These are phyloP conservation scores for Criorhina ranunculi DNA, from an alignment of 2,888 invertebrate species.

Conservation along the genomic window DNA sequence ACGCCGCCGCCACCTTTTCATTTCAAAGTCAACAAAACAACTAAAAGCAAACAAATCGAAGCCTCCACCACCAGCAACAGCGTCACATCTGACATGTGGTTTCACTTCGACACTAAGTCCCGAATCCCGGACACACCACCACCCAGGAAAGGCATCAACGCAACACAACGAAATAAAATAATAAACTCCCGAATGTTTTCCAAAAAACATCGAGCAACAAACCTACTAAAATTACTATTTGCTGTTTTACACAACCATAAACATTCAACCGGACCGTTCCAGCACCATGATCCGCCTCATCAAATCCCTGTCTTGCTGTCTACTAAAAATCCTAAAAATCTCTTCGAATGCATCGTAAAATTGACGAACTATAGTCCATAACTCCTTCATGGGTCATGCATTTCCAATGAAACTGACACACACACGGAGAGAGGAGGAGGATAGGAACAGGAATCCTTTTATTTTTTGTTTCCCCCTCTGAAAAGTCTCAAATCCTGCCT, in stretches of 20 bases:
- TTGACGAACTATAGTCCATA: conserved; percentile 67
- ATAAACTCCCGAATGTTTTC: conserved; percentile 39
- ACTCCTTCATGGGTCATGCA: conserved; percentile 62
- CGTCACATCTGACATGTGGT: conserved; percentile 37
- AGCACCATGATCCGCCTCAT: conserved; percentile 29
- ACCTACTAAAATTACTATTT: conserved; percentile 62
- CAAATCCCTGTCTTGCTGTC: conserved; percentile 57
- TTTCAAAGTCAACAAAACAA: conserved; percentile 49
- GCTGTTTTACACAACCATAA: conserved; percentile 66
- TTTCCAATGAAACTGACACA: conserved; percentile 58
- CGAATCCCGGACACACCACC: neutral
- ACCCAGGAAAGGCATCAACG: conserved; percentile 1
- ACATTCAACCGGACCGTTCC: conserved; percentile 51
- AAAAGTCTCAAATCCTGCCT: conserved; percentile 8
- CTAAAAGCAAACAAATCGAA: conserved; percentile 57
- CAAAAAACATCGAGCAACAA: conserved; percentile 53
- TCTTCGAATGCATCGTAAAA: conserved; percentile 66
- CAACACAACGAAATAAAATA: conserved; percentile 29
- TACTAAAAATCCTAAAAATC: conserved; percentile 69
- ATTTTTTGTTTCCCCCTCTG: conserved; percentile 32
- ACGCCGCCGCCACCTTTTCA: neutral
- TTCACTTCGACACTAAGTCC: conserved; percentile 34
- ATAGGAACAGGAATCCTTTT: conserved; percentile 66
- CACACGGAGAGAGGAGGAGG: too few species aligned
- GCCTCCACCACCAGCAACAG: conserved; percentile 6